These are phyloP conservation scores for Drosophila teissieri DNA, from an alignment of 1,140 invertebrate species.

Conservation along the genomic window DNA sequence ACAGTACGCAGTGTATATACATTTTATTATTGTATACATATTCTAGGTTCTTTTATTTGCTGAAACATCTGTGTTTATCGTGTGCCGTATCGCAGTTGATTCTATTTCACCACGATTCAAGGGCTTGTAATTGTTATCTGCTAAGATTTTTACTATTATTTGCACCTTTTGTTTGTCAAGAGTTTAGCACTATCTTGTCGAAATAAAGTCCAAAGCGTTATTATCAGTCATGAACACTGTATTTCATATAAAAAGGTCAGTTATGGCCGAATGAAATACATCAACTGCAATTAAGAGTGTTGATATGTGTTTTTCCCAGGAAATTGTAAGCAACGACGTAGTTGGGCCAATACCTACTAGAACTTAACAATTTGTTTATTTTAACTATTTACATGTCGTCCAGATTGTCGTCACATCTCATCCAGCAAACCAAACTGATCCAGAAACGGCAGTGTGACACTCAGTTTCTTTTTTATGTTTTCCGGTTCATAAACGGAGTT, in stretches of 20 bases:
- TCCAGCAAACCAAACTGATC: slow-evolving; percentile 73
- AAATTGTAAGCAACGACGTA: not conserved
- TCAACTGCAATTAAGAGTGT: not conserved
- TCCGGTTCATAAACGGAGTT: slow-evolving; percentile 43
- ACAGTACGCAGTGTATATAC: not conserved
- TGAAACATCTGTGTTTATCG: not conserved
- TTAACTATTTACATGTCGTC: not conserved
- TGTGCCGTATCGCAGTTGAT: not conserved
- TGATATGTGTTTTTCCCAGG: slow-evolving; percentile 4
- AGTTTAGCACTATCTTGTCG: not conserved
- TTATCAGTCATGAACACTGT: slow-evolving; percentile 19
- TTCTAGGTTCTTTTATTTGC: not conserved
- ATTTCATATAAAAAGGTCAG: slow-evolving; percentile 13
- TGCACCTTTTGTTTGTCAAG: not conserved
- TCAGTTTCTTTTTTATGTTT: slow-evolving; percentile 42
- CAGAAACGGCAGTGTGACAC: slow-evolving; percentile 40
- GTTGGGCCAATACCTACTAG: not conserved
- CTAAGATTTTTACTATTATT: slow-evolving; percentile 8
- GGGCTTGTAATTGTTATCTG: slow-evolving; percentile 10
- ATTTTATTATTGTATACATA: not conserved
- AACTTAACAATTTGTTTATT: slow-evolving; percentile 5
- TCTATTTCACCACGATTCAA: slow-evolving; percentile 12
- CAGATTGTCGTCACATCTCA: slow-evolving; percentile 40
- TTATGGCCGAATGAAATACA: slow-evolving; percentile 12
- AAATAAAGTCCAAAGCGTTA: not conserved